Base-by-base conservation (phyloP, 2,113 vertebrate genomes). In the Sylvia atricapilla region DNA sequence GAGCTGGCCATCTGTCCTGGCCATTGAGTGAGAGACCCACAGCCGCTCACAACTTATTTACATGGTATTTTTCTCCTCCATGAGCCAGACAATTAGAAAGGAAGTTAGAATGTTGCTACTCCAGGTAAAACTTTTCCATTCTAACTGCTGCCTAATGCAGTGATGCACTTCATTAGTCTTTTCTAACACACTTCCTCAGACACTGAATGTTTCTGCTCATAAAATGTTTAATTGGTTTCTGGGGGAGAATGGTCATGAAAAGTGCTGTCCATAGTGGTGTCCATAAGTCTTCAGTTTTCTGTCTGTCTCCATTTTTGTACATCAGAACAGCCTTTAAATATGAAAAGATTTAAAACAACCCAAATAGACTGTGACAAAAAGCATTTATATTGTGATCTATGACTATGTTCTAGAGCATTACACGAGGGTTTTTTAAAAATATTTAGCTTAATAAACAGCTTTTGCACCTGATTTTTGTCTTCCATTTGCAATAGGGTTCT, bases 401-500 rank as follows among this genome's bases (percentile, higher is more conserved):
- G 20, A 56, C n/a, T 72, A 9, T 4, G 0, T 47, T 63, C 21
- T 60, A 52, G 30, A 44, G 8, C 8, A 68, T 59, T 59, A 64
- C 12, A 46, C 2, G 9, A 7, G 10, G 15, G 8, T 74, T 49
- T 62, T 7, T 22, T 14, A 41, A 76, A 68, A 84, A 58, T 60
- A 59, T 55, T 83, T 83, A 13, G 4, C 17, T 72, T 17, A 44
- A 20, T 68, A 18, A 2, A 2, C 2, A 69, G 7, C 6, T 84
- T 84, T 86, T 78, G 6, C 8, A 53, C 24, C 9, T 46, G 33
- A 52, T 64, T 39, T 81, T 81, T 91, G 1, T 24, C 30, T 86
- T 74, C 21, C 0, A 1, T 62, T 56, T 70, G 8, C 0, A 0
- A 30, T 6, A 44, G 5, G 2, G 6, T 43, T 31, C 13, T 73